Base-by-base conservation (phyloP, 2,888 invertebrate genomes). In the Pseudococcus viburni region DNA sequence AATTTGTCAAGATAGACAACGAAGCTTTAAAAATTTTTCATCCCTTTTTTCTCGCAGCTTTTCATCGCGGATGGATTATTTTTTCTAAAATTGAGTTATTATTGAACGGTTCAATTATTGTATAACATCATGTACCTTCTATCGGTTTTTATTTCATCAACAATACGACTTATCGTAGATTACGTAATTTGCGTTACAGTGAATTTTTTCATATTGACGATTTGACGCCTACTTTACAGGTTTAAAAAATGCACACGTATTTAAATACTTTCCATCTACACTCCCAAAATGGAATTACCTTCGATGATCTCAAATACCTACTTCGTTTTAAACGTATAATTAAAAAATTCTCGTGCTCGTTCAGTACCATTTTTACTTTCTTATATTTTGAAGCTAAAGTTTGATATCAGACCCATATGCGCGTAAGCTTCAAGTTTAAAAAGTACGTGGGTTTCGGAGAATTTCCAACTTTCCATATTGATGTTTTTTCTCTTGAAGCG, bases 361-460 rank as follows among this genome's bases (percentile, higher is more conserved):
- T 42, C 42, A 59, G n/a, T 15, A 2, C 7, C 1, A n/a, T 5
- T 59, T 59, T 64, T 11, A 7, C 6, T 22, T 12, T 22, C 19
- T 9, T 11, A 51, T 15, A 51, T 64, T 19, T 11, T 22, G 22
- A 22, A 64, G 64, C 22, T 1, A 64, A 6, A n/a, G 22, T 64
- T 22, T 9, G 64, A 64, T 22, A 64, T 15, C 19, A 9, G 22
- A 22, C 22, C 64, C 4, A 9, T 22, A 22, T 64, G 22, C 22
- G 64, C 64, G 64, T 22, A 22, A 22, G 64, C 11, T 64, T 64
- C 64, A 19, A 22, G 64, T 22, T 64, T 64, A 12, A 22, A 64
- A 64, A 64, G 64, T 64, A 64, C 64, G 22, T 64, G 64, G 64
- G 64, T 22, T 64, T 64, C 64, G 33, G 33, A 73, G 33, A 73